phyloP scores from a whole-genome alignment of 2,888 invertebrate species.

The Megamerina dolium region DNA sequence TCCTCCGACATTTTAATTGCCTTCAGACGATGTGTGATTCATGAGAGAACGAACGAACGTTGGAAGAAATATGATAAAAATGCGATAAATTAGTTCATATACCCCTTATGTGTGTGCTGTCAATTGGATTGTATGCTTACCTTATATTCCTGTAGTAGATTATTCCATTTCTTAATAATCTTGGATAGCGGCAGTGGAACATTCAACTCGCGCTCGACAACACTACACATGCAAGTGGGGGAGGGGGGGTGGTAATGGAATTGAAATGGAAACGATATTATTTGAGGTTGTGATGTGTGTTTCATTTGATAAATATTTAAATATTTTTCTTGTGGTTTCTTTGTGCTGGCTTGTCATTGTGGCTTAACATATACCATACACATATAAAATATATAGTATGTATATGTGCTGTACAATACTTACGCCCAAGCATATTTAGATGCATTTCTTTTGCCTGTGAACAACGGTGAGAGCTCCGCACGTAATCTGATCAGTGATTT shows the following conservation, averaged over 20 bases:
- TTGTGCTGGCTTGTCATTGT: too few species aligned
- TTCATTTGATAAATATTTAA: too few species aligned
- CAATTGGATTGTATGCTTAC: conserved; percentile 24
- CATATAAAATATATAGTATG: too few species aligned
- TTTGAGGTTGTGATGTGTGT: not conserved
- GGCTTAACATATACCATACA: too few species aligned
- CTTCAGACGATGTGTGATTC: conserved; percentile 18
- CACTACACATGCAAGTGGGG: conserved; percentile 29
- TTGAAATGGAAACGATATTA: conserved; percentile 1
- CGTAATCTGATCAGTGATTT: conserved; percentile 50
- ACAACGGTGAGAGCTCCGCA: conserved; percentile 49
- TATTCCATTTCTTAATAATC: conserved; percentile 51
- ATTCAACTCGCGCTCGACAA: conserved; percentile 49
- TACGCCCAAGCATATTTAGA: conserved; percentile 52
- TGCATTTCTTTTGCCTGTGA: conserved; percentile 50
- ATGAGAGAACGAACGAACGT: not conserved
- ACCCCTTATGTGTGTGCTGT: conserved; percentile 2
- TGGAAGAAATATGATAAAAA: not conserved
- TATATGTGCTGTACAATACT: too few species aligned
- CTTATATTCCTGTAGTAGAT: conserved; percentile 50
- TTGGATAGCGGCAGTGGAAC: conserved; percentile 50
- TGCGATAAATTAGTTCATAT: not conserved
- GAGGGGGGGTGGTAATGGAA: conserved; percentile 11
- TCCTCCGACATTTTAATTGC: conserved; percentile 51
- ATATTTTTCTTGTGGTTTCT: too few species aligned